Base-by-base conservation (phyloP, 2,113 vertebrate species). In the Python bivittatus region DNA sequence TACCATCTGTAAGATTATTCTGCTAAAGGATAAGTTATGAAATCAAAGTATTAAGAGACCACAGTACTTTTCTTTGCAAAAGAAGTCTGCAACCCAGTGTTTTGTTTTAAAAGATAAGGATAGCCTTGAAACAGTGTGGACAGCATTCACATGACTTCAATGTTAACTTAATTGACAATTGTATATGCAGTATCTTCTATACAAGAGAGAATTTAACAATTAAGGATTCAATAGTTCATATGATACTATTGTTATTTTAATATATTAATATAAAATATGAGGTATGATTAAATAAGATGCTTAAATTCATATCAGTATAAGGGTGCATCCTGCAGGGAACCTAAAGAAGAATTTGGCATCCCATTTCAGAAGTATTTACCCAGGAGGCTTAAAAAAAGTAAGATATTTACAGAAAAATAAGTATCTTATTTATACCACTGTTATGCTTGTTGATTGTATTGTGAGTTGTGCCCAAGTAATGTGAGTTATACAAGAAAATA, bases 201-300 rank as follows among this genome's bases (percentile, higher is more conserved):
- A 94, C 60, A 57, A 94, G n/a, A 33, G 27, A 95, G 91, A 95
- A 92, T 56, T 88, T 91, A 95, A 85, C 61, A 92, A 90, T 95
- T 95, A 94, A 93, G 91, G 87, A 88, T 93, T 95, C 44, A 94
- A 88, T 92, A 91, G 93, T 95, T 97, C 92, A 93, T 89, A 84
- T 94, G 88, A 95, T 95, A 93, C 90, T 91, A 93, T 92, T 0
- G 8, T 96, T 88, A 94, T 97, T 93, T 96, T 93, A 97, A 94
- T 94, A 95, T 95, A 96, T 92, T 96, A 94, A 96, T 91, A 91
- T 93, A 95, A 96, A 95, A 97, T 93, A 48, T 92, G 90, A 95
- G 94, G 92, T 91, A 89, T 96, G 93, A 96, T 90, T 96, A 97
- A 95, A 89, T 96, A 91, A 94, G 92, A 94, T 97, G 96, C 96